Evolutionary conservation across 2,888 invertebrate species (phyloP).

Genomic region (Machimus rusticus): DNA sequence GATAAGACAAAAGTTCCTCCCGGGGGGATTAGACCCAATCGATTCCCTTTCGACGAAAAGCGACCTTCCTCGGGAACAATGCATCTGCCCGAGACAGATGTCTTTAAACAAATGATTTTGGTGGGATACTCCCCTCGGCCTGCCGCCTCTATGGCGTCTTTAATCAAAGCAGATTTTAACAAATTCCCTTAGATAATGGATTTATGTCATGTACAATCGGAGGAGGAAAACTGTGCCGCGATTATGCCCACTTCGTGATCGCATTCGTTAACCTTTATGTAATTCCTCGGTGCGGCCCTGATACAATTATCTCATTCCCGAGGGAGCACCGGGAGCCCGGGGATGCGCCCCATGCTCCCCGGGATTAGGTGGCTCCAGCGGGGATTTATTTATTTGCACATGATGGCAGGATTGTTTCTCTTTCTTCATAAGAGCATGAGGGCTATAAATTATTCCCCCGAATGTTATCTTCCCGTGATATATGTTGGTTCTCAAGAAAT

Average conservation of each 20-base stretch:
- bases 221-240: not conserved
- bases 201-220: not conserved
- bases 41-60: not conserved
- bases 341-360: not conserved
- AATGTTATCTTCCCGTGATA: not conserved
- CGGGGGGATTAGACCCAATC: not conserved
- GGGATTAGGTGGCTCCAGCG: not conserved
- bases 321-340: not conserved
- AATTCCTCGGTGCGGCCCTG: not conserved
- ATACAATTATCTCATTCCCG: not conserved
- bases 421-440: not conserved
- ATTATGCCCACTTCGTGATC: not conserved
- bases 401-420: not conserved
- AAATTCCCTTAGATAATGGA: slow-evolving; percentile 14
- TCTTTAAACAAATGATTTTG: slow-evolving; percentile 16
- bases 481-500: not conserved
- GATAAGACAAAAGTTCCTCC: not conserved
- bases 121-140: not conserved
- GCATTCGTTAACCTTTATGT: not conserved
- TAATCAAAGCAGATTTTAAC: not conserved
- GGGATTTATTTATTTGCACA: not conserved
- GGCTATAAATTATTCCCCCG: not conserved
- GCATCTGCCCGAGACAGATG: slow-evolving; percentile 16
- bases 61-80: slow-evolving; percentile 4
- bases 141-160: not conserved